phyloP scores from a whole-genome alignment of 2,113 vertebrate species.

The Anguilla rostrata region DNA sequence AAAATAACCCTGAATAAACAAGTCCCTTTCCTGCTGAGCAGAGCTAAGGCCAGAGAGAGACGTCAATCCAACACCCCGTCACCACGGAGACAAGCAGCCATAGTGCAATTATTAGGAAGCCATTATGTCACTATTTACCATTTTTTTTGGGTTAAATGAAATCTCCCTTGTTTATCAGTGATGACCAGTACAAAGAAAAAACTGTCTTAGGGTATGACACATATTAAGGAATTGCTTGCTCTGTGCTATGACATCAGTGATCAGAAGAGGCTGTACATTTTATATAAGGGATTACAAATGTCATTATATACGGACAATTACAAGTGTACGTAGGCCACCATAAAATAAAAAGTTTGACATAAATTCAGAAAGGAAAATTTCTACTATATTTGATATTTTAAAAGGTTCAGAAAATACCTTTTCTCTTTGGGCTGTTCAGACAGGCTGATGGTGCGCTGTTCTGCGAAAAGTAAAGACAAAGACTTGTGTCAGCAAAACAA shows the following conservation, averaged over 20 bases:
- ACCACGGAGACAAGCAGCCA: neutral
- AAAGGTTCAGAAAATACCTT: slow-evolving; percentile 70
- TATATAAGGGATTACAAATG: too few species aligned
- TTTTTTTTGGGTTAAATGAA: neutral
- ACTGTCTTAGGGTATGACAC: neutral
- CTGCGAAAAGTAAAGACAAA: slow-evolving; percentile 65
- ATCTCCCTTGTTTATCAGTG: neutral
- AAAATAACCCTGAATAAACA: slow-evolving; percentile 4
- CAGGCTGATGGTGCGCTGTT: slow-evolving; percentile 71
- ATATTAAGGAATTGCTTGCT: too few species aligned
- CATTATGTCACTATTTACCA: neutral
- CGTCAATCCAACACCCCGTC: neutral
- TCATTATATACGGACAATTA: too few species aligned
- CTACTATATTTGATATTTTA: too few species aligned
- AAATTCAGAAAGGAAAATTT: too few species aligned
- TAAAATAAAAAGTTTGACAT: too few species aligned
- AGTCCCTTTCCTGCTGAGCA: neutral
- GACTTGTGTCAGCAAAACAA: neutral
- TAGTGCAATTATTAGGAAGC: neutral
- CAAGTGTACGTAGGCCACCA: too few species aligned
- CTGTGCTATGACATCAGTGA: too few species aligned
- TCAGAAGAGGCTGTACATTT: too few species aligned
- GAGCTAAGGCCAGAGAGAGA: neutral
- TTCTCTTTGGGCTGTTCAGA: slow-evolving; percentile 76
- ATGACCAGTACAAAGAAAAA: neutral